Evolutionary conservation across 2,888 invertebrate species (phyloP), one percentile per base, ranked within the genome.

Genomic region (Himalopsyche japonica): DNA sequence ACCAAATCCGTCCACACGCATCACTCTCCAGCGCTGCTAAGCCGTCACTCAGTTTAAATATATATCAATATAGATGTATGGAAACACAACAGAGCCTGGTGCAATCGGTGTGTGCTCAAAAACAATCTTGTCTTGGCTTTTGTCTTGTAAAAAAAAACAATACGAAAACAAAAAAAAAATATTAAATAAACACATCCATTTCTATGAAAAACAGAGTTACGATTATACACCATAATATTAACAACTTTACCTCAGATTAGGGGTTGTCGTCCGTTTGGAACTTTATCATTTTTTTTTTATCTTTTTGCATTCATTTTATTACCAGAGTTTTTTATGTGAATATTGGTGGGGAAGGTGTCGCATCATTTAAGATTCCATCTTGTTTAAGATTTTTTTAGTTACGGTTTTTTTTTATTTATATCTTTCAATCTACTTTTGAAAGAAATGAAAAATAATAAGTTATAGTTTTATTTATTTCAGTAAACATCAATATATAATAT

Each of bases 121-220:
- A 87, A 86, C 87, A 86, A 87, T 79, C 87, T 87, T 86, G 84
- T 87, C 87, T 87, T 87, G 87, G 87, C 87, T 87, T 77, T 86
- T 80, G 87, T 87, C 87, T 87, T 87, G 87, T 85, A 85, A 85
- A 76, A 80, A 64, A 82, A 87, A 81, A 85, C 82, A 86, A 85
- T 78, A 86, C 81, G 82, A 83, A 84, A 83, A 84, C 82, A 87
- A 86, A 82, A 87, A 85, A 87, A 83, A 78, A 85, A 84, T 86
- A 86, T 83, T 82, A 87, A 88, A 86, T 85, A 86, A 86, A 87
- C 82, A 87, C 88, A 87, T 86, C 85, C 85, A 88, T 87, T 86
- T 87, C 88, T 84, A 82, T 83, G 57, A 82, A 83, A 84, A 86
- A 87, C 86, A 86, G 87, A 86, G 86, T 86, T 87, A 87, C 87